A percentile compares a stretch with the other conserved stretches of the same genome.
These are phyloP conservation scores for Phrynosoma platyrhinos DNA, from an alignment of 2,113 vertebrate genomes.

Conservation along the genomic window DNA sequence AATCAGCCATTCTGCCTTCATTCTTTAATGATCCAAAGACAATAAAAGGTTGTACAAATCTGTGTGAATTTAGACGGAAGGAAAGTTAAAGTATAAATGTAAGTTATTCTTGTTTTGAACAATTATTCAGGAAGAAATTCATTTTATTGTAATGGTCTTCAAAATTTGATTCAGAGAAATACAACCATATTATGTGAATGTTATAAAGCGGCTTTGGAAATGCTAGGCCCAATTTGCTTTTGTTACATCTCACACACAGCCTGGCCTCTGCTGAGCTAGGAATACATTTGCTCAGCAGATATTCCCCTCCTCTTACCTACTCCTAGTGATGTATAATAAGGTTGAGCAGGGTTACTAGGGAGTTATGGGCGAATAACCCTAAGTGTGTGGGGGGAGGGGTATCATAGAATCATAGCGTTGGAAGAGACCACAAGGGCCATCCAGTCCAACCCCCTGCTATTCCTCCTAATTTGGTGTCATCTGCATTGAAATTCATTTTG, in stretches of 20 bases:
- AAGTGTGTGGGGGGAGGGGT: too few relatives aligned
- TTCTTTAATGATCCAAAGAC: slow-evolving; percentile 62
- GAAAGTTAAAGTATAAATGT: slow-evolving; percentile 49
- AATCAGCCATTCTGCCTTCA: slow-evolving; percentile 57
- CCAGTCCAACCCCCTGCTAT: too few relatives aligned
- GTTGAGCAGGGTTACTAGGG: neutral
- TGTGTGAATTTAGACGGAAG: slow-evolving; percentile 40
- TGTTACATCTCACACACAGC: neutral
- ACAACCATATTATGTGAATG: slow-evolving; percentile 69
- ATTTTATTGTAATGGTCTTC: slow-evolving; percentile 62
- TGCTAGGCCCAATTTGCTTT: slow-evolving; percentile 63
- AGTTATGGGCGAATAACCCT: neutral
- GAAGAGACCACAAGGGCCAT: too few relatives aligned
- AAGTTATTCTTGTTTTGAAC: slow-evolving; percentile 71
- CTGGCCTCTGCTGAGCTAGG: neutral
- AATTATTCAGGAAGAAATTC: slow-evolving; percentile 66
- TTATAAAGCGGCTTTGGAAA: slow-evolving; percentile 62
- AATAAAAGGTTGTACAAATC: slow-evolving; percentile 58
- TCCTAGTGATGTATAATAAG: neutral
- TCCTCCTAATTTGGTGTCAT: too few relatives aligned
- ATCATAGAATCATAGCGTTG: too few relatives aligned
- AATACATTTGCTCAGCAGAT: neutral
- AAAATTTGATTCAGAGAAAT: slow-evolving; percentile 73
- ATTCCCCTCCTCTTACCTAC: neutral
- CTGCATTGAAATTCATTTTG: too few relatives aligned